Evolutionary conservation across 2,113 vertebrate species (phyloP).

Genomic region (Panthera leo): DNA sequence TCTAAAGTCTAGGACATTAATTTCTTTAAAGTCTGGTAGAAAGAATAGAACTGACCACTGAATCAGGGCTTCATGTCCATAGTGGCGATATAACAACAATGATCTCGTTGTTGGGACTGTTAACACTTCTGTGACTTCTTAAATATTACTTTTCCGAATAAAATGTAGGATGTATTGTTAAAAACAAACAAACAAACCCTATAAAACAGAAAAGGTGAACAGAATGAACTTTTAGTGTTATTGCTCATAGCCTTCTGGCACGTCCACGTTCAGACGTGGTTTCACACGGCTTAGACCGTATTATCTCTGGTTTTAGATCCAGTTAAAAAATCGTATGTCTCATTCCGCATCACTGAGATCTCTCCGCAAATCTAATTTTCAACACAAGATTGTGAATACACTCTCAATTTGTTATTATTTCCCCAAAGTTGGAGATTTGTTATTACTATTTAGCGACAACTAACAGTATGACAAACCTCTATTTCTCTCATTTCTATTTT

Average conservation of each 20-base stretch:
- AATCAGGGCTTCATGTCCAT: background rate
- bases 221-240: background rate
- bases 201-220: background rate
- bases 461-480: background rate
- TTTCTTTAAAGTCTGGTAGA: slow-evolving; percentile 1
- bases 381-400: background rate
- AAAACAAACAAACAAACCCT: background rate
- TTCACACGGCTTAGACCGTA: background rate
- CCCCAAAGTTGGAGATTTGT: background rate
- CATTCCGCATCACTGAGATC: background rate
- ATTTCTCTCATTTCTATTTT: background rate
- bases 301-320: background rate
- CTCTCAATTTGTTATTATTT: background rate
- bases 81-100: background rate
- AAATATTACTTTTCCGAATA: background rate
- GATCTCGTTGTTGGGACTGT: background rate
- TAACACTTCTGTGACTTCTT: background rate
- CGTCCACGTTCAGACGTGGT: background rate
- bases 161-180: background rate
- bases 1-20: background rate
- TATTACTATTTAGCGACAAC: background rate
- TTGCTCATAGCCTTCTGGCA: background rate
- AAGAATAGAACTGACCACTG: background rate
- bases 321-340: background rate
- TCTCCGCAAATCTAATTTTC: background rate